A percentile compares a stretch with the other conserved stretches of the same genome.
These are phyloP conservation scores for Leptopilina drosophilae DNA, from an alignment of 2,888 invertebrate species.

Conservation along the genomic window DNA sequence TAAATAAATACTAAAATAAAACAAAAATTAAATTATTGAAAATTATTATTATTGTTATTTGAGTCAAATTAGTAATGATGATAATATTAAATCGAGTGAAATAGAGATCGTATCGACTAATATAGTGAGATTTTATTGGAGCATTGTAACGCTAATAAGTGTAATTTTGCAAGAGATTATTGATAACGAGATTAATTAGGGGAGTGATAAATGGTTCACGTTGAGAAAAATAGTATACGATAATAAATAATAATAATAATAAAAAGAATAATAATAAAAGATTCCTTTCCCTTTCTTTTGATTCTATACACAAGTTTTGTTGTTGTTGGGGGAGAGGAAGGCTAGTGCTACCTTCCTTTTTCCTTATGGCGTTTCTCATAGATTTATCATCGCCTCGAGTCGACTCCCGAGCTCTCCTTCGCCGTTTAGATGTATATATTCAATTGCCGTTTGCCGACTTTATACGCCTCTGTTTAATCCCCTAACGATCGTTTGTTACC, in stretches of 20 bases:
- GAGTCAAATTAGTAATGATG: background rate
- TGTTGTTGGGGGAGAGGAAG: background rate
- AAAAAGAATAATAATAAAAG: background rate
- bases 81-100: background rate
- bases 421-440: constrained; percentile 54
- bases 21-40: too few relatives aligned
- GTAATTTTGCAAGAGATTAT: constrained; percentile 15
- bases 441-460: constrained; percentile 61
- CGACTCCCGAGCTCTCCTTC: constrained; percentile 50
- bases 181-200: constrained; percentile 9
- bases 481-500: constrained; percentile 59
- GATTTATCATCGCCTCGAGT: constrained; percentile 62
- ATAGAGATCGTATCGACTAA: constrained; percentile 2
- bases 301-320: background rate
- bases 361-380: constrained; percentile 54
- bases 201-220: background rate
- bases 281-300: constrained; percentile 13
- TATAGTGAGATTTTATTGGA: constrained; percentile 26
- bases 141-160: constrained; percentile 10
- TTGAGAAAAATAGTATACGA: background rate
- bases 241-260: background rate
- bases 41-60: background rate
- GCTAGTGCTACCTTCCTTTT: background rate
- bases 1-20: too few relatives aligned
- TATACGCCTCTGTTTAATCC: constrained; percentile 63